A percentile compares a stretch with the other conserved stretches of the same genome.
Conservation (phyloP, 2,797 vertebrate species). For the Darevskia mixta region DNA sequence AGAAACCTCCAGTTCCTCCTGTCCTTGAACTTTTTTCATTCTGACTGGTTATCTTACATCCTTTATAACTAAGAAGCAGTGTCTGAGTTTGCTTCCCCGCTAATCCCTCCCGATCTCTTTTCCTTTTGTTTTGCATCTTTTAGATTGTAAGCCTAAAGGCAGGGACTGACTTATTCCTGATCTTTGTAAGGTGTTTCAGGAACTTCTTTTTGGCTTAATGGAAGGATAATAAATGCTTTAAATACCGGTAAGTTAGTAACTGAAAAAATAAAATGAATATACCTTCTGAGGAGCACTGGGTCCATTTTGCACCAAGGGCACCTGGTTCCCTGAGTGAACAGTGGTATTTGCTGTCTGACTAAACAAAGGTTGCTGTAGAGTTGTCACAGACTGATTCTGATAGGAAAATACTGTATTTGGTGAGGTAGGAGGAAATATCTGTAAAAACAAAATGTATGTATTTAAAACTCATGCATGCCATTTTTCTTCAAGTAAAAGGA, state of each 20-base stretch:
- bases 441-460: slow-evolving; percentile 45
- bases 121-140: too few species aligned
- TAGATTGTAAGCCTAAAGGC: too few species aligned
- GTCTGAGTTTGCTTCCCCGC: too few species aligned
- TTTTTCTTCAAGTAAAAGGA: neutral
- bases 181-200: neutral
- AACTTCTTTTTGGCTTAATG: neutral
- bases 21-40: too few species aligned
- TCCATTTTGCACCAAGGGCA: slow-evolving; percentile 80
- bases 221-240: neutral
- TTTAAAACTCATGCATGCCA: neutral
- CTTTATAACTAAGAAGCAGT: too few species aligned
- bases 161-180: neutral
- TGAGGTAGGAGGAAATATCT: slow-evolving; percentile 86
- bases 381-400: slow-evolving; percentile 78
- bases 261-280: slow-evolving; percentile 9
- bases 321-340: slow-evolving; percentile 77
- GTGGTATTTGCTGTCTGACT: slow-evolving; percentile 79
- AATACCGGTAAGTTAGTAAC: neutral
- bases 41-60: too few species aligned
- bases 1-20: too few species aligned
- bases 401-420: slow-evolving; percentile 79
- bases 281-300: slow-evolving; percentile 81
- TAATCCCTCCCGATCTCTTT: too few species aligned
- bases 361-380: slow-evolving; percentile 81